phyloP scores from a whole-genome alignment of 2,113 vertebrate genomes.

The Galbula dea region DNA sequence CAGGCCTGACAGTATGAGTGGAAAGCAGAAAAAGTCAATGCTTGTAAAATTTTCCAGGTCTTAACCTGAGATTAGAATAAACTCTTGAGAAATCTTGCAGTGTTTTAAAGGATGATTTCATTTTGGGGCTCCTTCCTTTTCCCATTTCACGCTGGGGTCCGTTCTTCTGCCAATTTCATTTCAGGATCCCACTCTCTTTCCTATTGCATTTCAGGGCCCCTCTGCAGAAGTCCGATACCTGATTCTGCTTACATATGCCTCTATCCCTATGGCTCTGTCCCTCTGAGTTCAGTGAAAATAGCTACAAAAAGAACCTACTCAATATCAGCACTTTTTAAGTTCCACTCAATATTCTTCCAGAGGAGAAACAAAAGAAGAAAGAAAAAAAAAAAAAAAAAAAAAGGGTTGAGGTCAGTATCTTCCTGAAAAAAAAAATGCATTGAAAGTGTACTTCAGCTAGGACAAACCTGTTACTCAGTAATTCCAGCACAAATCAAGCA shows the following conservation, averaged over 20 bases:
- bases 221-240: not conserved
- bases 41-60: not conserved
- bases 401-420: not conserved
- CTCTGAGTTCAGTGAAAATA: not conserved
- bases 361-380: not conserved
- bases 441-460: not conserved
- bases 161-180: not conserved
- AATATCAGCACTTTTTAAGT: not conserved
- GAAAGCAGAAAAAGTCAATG: not conserved
- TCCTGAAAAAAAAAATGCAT: not conserved
- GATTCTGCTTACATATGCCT: not conserved
- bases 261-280: not conserved
- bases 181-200: not conserved
- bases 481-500: not conserved
- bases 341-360: not conserved
- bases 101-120: not conserved
- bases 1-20: not conserved
- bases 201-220: not conserved
- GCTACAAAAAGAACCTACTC: not conserved
- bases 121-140: not conserved
- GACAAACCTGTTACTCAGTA: not conserved
- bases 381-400: not conserved
- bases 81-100: not conserved
- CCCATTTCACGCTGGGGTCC: not conserved
- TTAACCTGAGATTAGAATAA: not conserved